These are phyloP conservation scores for Muricea muricata DNA, from an alignment of 92 coral and sea anemone genomes.

Conservation along the genomic window DNA sequence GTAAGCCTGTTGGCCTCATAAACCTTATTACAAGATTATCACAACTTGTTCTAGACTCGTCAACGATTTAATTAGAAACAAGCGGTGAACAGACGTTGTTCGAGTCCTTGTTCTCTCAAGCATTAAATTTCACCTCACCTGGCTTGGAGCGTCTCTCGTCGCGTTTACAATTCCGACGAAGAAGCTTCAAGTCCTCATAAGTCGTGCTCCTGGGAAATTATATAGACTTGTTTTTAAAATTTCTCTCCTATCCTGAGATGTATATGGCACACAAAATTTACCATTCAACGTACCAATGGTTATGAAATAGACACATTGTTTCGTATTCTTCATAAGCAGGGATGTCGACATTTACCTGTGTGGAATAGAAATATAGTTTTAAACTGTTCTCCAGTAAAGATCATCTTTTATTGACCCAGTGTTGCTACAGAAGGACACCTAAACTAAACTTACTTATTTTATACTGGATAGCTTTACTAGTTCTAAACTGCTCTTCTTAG, in stretches of 20 bases:
- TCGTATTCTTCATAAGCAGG: slow-evolving; percentile 35
- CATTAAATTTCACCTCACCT: no score
- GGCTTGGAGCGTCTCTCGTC: neutral
- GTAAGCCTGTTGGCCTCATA: no score
- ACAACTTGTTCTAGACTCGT: no score
- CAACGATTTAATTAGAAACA: no score
- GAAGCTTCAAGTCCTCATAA: slow-evolving; percentile 17
- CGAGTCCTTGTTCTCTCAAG: no score
- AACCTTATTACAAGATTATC: no score
- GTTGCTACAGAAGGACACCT: neutral
- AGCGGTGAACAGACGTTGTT: no score
- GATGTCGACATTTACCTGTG: slow-evolving; percentile 36
- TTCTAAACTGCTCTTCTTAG: neutral
- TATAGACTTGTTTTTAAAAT: neutral
- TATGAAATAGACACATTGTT: slow-evolving; percentile 37
- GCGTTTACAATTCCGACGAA: slow-evolving; percentile 35
- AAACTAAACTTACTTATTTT: neutral
- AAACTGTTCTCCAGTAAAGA: neutral
- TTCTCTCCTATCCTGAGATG: no score
- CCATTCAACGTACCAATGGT: slow-evolving; percentile 44
- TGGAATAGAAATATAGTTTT: neutral
- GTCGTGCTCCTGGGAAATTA: slow-evolving; percentile 31
- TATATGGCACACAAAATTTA: no score
- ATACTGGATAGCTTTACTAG: neutral
- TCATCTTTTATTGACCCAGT: no score